phyloP scores from a whole-genome alignment of 2,888 invertebrate genomes.

The Hofmannophila pseudospretella region DNA sequence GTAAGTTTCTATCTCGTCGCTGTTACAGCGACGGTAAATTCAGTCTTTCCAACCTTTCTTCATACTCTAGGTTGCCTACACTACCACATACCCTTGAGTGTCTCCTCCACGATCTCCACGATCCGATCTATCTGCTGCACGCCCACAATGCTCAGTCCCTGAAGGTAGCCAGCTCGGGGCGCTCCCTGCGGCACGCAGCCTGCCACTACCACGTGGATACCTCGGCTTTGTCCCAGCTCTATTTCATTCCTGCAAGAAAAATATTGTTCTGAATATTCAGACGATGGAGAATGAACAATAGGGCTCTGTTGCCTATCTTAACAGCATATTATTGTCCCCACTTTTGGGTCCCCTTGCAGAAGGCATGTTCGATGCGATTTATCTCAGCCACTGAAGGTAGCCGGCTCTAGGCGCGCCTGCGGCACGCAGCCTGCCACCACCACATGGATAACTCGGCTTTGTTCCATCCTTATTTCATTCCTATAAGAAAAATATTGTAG shows the following conservation, averaged over 20 bases:
- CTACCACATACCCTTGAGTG: constrained; percentile 86
- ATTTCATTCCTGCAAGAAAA: constrained; percentile 87
- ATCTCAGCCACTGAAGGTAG: constrained; percentile 89
- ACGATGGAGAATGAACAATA: no score
- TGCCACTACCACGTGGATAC: constrained; percentile 94
- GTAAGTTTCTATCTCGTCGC: no score
- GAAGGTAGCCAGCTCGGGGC: constrained; percentile 82
- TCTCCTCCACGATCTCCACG: constrained; percentile 98
- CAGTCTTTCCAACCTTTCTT: no score
- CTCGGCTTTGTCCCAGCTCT: constrained; percentile 82
- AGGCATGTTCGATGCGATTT: constrained; percentile 95
- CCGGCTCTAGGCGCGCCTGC: constrained; percentile 88
- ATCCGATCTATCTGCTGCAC: constrained; percentile 99
- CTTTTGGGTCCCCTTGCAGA: no score
- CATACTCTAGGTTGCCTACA: no score
- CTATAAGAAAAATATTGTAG: no score
- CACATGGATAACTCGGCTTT: constrained; percentile 85
- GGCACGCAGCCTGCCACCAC: constrained; percentile 99
- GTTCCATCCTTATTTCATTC: constrained; percentile 90
- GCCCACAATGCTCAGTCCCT: constrained; percentile 95
- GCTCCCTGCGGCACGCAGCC: constrained; percentile 98
- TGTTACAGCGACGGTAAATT: no score
- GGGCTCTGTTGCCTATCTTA: no score
- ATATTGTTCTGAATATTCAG: background rate
- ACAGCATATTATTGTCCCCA: background rate